phyloP scores from a whole-genome alignment of 2,888 invertebrate genomes.

The Agonum fuliginosum region DNA sequence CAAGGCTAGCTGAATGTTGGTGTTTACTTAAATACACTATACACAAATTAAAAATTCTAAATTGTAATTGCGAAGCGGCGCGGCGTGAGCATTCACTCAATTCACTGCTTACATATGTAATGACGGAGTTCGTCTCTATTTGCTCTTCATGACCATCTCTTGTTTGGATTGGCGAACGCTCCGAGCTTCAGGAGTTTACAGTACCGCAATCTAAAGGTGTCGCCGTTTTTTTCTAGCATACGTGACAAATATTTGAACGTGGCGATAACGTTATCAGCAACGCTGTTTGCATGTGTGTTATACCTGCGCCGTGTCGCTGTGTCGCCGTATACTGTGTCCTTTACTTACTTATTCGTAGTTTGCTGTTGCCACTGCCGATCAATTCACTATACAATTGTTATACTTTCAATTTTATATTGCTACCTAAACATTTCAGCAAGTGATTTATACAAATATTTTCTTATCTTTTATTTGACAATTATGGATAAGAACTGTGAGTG shows the following conservation, averaged over 20 bases:
- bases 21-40: constrained; percentile 14
- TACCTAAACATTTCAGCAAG: background rate
- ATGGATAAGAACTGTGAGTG: constrained; percentile 31
- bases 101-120: constrained; percentile 32
- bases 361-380: background rate
- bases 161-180: constrained; percentile 9
- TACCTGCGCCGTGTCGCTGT: constrained; percentile 25
- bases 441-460: background rate
- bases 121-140: background rate
- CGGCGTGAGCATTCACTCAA: constrained; percentile 10
- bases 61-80: background rate
- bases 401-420: constrained; percentile 1
- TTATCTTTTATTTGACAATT: background rate
- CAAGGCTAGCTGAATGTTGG: constrained; percentile 10
- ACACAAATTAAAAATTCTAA: constrained; percentile 34
- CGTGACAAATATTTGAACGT: constrained; percentile 60
- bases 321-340: background rate
- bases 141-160: constrained; percentile 24
- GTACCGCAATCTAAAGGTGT: constrained; percentile 32
- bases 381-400: background rate
- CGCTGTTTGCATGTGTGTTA: constrained; percentile 44
- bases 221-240: constrained; percentile 46
- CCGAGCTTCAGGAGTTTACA: constrained; percentile 17
- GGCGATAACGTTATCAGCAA: constrained; percentile 55
- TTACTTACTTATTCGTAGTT: background rate